These are phyloP conservation scores for Prosapia bicincta DNA, from an alignment of 2,888 invertebrate species.

Conservation along the genomic window DNA sequence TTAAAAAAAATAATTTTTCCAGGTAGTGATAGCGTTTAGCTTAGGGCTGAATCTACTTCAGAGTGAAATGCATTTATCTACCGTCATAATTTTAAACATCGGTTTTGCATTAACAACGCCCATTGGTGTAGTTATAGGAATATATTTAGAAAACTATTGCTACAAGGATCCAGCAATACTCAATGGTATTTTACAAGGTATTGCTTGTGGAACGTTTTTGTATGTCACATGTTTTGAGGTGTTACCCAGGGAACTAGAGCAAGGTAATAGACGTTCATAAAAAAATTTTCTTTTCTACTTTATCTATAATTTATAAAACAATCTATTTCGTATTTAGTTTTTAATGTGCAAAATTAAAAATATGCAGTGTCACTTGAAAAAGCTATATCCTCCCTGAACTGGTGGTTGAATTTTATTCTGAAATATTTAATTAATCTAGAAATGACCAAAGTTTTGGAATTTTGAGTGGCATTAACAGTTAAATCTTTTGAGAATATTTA, in stretches of 20 bases:
- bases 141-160: conserved; percentile 44
- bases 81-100: conserved; percentile 44
- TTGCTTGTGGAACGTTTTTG: conserved; percentile 57
- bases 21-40: conserved; percentile 53
- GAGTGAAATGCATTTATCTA: conserved; percentile 45
- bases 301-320: no score
- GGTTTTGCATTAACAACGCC: conserved; percentile 50
- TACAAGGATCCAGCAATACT: conserved; percentile 38
- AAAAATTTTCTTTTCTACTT: no score
- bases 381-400: no score
- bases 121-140: conserved; percentile 50
- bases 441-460: no score
- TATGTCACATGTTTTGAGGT: conserved; percentile 59
- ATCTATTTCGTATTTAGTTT: no score
- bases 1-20: no score
- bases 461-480: no score
- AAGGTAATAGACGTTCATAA: conserved; percentile 29
- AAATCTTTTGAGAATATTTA: no score
- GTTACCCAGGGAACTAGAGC: conserved; percentile 53
- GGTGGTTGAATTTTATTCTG: no score
- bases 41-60: conserved; percentile 52
- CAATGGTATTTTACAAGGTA: conserved; percentile 51
- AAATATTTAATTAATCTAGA: no score
- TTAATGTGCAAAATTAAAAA: no score
- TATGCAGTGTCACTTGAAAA: no score